Evolutionary conservation across 2,888 invertebrate species (phyloP), one percentile per base, ranked within the genome.

Genomic region (Hypomecis punctinalis): DNA sequence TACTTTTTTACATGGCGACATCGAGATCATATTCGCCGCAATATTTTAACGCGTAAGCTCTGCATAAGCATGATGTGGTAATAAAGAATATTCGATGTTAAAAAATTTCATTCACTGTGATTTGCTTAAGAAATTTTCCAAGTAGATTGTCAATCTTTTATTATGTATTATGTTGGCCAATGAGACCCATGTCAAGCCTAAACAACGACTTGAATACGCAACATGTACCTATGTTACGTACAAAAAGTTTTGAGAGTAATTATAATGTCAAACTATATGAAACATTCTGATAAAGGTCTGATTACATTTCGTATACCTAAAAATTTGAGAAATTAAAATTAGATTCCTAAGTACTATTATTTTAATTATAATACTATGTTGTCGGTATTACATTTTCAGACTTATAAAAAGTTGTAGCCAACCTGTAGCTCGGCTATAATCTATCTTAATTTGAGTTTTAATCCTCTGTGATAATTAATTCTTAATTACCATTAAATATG

Each of bases 241-340:
- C 52, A 33, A 39, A 59, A 58, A 58, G 59, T 45, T 45, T 40
- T 8, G 10, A 4, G 10, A 5, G 39, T 47, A 47, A 40, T 47
- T 61, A 54, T 8, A 48, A 48, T 70, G 70, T 69, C 70, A 65
- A 74, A 69, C 69, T 64, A 43, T 57, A 61, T 58, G n/a, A 47
- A 53, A 47, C 60, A 47, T 40, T 53, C 47, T 55, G 61, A 55
- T 49, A 37, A 49, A 49, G 55, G 48, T 49, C 33, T 49, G 23
- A 47, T 54, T 40, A 53, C 13, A 54, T 61, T 42, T 13, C 37
- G 35, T 40, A 61, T 53, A 55, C 13, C 48, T 48, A 61, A 39
- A 48, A 13, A 46, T 52, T 52, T 8, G 40, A 52, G 2, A 40
- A 54, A 60, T 47, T 61, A 48, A 47, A 46, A 47, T 13, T 42